phyloP scores from a whole-genome alignment of 2,113 vertebrate genomes.

The Xiphias gladius region DNA sequence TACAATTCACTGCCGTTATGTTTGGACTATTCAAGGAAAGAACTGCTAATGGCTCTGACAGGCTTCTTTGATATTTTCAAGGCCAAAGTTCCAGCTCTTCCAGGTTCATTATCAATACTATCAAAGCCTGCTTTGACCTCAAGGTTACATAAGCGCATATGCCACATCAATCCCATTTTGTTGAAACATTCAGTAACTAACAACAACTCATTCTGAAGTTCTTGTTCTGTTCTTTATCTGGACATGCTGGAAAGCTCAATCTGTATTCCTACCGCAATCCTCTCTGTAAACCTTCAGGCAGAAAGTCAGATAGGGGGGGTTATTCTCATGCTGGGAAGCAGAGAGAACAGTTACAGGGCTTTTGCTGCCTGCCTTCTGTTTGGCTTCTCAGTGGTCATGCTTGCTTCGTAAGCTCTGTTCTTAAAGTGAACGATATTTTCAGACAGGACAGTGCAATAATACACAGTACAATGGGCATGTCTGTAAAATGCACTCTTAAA shows the following conservation, averaged over 20 bases:
- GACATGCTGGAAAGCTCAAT: neutral
- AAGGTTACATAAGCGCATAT: neutral
- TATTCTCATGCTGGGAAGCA: neutral
- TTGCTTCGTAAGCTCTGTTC: neutral
- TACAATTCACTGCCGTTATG: too few species aligned
- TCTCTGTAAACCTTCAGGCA: neutral
- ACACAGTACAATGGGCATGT: neutral
- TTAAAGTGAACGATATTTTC: neutral
- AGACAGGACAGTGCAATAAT: neutral
- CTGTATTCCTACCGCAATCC: slow-evolving; percentile 9
- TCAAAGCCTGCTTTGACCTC: neutral
- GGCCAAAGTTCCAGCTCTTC: neutral
- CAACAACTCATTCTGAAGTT: neutral
- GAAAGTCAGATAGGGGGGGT: neutral
- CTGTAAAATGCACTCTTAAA: slow-evolving; percentile 8
- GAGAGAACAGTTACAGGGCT: slow-evolving; percentile 14
- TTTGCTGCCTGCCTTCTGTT: neutral
- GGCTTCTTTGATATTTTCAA: neutral
- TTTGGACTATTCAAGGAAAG: neutral
- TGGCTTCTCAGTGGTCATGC: neutral
- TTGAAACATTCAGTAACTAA: neutral
- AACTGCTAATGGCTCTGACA: neutral
- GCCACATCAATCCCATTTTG: neutral
- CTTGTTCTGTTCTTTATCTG: neutral
- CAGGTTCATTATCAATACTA: neutral